Evolutionary conservation across 1,140 invertebrate species (phyloP), one percentile per base, ranked within the genome.

Genomic region (Adelges cooleyi): DNA sequence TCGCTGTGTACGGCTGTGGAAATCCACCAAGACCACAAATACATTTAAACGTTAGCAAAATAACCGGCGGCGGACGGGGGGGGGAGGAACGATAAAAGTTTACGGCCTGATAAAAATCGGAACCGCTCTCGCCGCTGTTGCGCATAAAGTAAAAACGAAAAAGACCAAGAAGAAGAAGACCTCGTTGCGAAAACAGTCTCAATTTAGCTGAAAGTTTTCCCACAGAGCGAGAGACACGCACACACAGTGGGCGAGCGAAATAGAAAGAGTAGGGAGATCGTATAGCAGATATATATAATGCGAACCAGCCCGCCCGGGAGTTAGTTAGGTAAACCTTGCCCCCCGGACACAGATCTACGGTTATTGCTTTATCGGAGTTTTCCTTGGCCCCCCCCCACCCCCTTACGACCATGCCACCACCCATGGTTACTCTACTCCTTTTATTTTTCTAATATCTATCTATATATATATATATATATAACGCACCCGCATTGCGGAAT

Each of bases 81-180:
- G 22, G 56, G 25, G 5, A 42, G 25, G 25, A n/a, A 22, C 56
- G 56, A 62, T 62, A 62, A 62, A 62, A 62, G 56, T 62, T 62
- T 62, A 62, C 56, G 56, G 56, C 40, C 56, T 62, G 56, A 62
- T 62, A 62, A 62, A 62, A 62, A 62, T 62, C 56, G 56, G 56
- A 33, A 62, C 46, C 42, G 56, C 56, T 62, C 23, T 13, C 40
- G 40, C 40, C 15, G 40, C 40, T 17, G 40, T n/a, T n/a, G 11
- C 25, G 40, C 42, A 62, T 62, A 62, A 62, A 62, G 56, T 62
- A 62, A 46, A n/a, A 62, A 62, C 42, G 56, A 62, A 62, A 42
- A 62, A 62, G 54, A 46, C n/a, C 44, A 62, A 22, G 56, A 62
- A 62, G 54, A 62, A 62, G 54, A 62, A 62, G 42, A 62, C 56